Conservation (phyloP, 2,797 vertebrate genomes). For the Chrosomus eos region DNA sequence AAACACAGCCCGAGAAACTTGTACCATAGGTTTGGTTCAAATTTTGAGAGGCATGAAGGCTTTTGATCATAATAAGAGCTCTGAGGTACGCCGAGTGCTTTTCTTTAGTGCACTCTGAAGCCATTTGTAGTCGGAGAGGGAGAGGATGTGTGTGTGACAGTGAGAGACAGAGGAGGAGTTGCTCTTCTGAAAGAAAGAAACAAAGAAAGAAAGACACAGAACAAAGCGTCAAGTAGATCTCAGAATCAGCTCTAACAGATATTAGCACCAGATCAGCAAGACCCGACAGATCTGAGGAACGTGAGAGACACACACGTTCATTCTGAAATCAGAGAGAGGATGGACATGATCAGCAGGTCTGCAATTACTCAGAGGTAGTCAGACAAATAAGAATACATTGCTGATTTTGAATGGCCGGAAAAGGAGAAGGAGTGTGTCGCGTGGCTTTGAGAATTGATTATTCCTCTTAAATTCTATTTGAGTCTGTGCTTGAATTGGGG, state of each 20-base stretch:
- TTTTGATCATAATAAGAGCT: constrained; percentile 48
- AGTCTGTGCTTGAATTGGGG: too few species aligned
- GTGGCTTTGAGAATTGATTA: neutral
- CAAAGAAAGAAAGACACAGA: constrained; percentile 27
- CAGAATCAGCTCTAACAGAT: constrained; percentile 22
- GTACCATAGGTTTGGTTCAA: neutral
- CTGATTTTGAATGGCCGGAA: neutral
- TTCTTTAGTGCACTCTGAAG: constrained; percentile 34
- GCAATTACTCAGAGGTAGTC: neutral
- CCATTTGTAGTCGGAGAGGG: constrained; percentile 39
- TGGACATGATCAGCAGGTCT: neutral
- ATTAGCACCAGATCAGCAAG: constrained; percentile 8
- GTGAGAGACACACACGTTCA: neutral
- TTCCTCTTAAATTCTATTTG: too few species aligned
- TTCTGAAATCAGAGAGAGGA: constrained; percentile 10
- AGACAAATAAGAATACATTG: neutral
- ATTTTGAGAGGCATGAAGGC: constrained; percentile 33
- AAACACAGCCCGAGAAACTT: neutral
- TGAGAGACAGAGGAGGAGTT: neutral
- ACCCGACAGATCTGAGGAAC: neutral
- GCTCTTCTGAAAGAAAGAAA: constrained; percentile 21
- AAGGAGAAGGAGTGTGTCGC: neutral
- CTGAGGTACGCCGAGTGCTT: constrained; percentile 22
- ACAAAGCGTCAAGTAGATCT: constrained; percentile 30
- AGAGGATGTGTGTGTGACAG: constrained; percentile 9